Evolutionary conservation across 1,140 invertebrate species (phyloP).

Genomic region (Platyura marginata): DNA sequence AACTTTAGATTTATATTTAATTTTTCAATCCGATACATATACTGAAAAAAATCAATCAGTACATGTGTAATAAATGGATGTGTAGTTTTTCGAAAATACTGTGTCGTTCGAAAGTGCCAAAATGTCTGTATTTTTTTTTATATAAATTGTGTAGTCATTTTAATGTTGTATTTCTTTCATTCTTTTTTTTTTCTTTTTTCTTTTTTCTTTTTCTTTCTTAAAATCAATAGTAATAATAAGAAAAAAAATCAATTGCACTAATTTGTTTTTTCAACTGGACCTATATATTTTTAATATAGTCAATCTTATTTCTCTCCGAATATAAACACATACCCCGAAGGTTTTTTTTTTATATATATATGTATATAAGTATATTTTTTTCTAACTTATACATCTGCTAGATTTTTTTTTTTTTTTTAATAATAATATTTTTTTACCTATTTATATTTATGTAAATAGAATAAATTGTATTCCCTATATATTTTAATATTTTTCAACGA

Average conservation of each 20-base stretch:
- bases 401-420: constrained; percentile 5
- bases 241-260: constrained; percentile 4
- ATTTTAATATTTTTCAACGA: constrained; percentile 16
- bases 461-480: constrained; percentile 7
- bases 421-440: constrained; percentile 10
- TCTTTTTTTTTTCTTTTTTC: too few relatives aligned
- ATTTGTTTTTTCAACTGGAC: constrained; percentile 3
- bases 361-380: constrained; percentile 5
- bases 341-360: constrained; percentile 1
- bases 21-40: too few relatives aligned
- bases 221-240: not conserved
- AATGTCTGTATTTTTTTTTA: not conserved
- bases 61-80: not conserved
- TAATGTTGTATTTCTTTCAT: not conserved
- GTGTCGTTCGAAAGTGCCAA: not conserved
- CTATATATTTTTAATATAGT: constrained; percentile 4
- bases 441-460: constrained; percentile 4
- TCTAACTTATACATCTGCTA: constrained; percentile 4
- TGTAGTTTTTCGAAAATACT: not conserved
- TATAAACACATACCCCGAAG: constrained; percentile 4
- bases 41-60: not conserved
- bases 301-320: constrained; percentile 6
- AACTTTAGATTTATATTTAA: too few relatives aligned
- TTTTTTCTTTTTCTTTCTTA: too few relatives aligned
- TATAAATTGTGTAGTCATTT: not conserved